Conservation (phyloP, 2,113 vertebrate genomes). For the Oceanodroma tethys region DNA sequence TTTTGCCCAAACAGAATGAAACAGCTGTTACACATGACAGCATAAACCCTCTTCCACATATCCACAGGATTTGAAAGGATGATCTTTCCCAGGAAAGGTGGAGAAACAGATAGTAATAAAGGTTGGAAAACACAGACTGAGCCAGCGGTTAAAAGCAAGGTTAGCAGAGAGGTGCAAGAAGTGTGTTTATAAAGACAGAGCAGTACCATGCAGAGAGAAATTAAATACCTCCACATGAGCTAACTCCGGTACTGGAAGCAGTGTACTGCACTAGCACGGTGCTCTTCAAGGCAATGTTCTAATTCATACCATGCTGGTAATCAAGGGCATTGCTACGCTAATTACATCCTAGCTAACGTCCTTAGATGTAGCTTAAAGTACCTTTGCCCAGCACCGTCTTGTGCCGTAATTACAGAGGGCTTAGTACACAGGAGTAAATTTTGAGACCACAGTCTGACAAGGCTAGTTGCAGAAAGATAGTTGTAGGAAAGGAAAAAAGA, state of each 20-base stretch:
- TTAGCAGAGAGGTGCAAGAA: background rate
- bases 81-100: background rate
- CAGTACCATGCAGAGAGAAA: background rate
- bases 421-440: background rate
- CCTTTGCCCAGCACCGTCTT: background rate
- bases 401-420: background rate
- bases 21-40: background rate
- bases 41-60: background rate
- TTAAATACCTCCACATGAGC: background rate
- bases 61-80: background rate
- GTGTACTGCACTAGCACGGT: background rate
- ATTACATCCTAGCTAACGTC: background rate
- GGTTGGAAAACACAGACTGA: background rate
- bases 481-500: background rate
- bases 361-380: background rate
- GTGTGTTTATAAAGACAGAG: background rate
- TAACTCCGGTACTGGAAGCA: background rate
- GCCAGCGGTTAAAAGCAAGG: background rate
- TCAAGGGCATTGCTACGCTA: fast-evolving
- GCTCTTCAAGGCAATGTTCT: background rate
- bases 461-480: background rate
- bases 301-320: background rate
- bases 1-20: background rate
- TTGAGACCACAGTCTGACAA: background rate
- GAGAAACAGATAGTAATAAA: background rate